phyloP scores from a whole-genome alignment of 2,113 vertebrate genomes.

The Toxotes chatareus region DNA sequence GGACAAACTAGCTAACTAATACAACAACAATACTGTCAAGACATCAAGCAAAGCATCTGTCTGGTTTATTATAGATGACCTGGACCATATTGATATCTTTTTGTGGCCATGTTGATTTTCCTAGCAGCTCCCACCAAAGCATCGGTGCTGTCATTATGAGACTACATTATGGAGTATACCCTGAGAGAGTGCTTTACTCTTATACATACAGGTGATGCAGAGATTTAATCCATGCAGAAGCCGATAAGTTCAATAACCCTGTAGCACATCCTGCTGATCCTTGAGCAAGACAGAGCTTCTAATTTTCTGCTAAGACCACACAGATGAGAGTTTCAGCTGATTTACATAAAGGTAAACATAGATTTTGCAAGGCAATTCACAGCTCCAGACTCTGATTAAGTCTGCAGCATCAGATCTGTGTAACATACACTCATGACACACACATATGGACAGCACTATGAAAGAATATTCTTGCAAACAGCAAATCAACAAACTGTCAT shows the following conservation, averaged over 20 bases:
- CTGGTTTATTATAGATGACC: constrained; percentile 27
- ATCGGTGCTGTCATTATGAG: constrained; percentile 37
- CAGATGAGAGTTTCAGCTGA: not conserved
- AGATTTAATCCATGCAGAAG: constrained; percentile 24
- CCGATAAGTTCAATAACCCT: not conserved
- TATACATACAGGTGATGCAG: constrained; percentile 12
- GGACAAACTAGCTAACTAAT: not conserved
- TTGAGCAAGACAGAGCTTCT: constrained; percentile 8
- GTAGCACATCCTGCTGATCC: not conserved
- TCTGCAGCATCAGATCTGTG: constrained; percentile 30
- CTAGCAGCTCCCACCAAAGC: constrained; percentile 29
- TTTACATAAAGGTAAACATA: constrained; percentile 22
- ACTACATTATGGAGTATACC: constrained; percentile 15
- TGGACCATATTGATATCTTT: constrained; percentile 29
- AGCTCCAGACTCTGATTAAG: constrained; percentile 29
- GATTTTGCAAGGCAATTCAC: not conserved
- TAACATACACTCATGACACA: constrained; percentile 24
- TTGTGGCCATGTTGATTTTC: constrained; percentile 46
- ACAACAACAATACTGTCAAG: not conserved
- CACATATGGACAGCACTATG: constrained; percentile 50
- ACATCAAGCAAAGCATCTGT: not conserved
- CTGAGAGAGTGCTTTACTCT: constrained; percentile 28
- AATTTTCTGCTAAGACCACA: not conserved
- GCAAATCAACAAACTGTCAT: constrained; percentile 25
- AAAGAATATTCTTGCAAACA: constrained; percentile 41